phyloP scores from a whole-genome alignment of 2,888 invertebrate genomes.

The Meta bourneti region DNA sequence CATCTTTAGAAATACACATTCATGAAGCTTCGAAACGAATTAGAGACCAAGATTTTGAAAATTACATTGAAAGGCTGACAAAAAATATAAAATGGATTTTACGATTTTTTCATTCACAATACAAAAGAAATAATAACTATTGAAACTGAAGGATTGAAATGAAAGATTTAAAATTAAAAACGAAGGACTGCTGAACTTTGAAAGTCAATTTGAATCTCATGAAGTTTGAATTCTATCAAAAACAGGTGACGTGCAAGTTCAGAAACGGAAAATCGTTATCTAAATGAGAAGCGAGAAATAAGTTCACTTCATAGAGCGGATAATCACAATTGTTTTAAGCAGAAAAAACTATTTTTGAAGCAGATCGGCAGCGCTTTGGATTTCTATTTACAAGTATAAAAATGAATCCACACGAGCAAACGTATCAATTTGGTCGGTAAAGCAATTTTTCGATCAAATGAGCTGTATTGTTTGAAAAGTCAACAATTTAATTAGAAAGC shows the following conservation, averaged over 20 bases:
- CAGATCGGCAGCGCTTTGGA: neutral
- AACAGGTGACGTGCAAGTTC: neutral
- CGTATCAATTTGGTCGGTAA: neutral
- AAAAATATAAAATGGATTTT: too few relatives aligned
- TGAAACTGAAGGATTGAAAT: too few relatives aligned
- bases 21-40: too few relatives aligned
- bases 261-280: neutral
- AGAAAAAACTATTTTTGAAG: neutral
- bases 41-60: too few relatives aligned
- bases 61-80: too few relatives aligned
- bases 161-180: too few relatives aligned
- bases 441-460: conserved; percentile 31
- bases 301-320: conserved; percentile 8
- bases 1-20: too few relatives aligned
- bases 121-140: too few relatives aligned
- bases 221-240: neutral
- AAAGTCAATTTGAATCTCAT: neutral
- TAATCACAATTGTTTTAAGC: neutral
- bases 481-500: conserved; percentile 43
- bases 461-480: conserved; percentile 41
- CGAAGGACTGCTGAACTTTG: neutral
- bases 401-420: neutral
- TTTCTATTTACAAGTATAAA: neutral
- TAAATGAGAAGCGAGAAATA: neutral
- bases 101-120: too few relatives aligned